Percentiles rank a stretch among this genome's conserved stretches.
These are phyloP conservation scores for Dufourea novaeangliae DNA, from an alignment of 1,140 invertebrate genomes.

Conservation along the genomic window DNA sequence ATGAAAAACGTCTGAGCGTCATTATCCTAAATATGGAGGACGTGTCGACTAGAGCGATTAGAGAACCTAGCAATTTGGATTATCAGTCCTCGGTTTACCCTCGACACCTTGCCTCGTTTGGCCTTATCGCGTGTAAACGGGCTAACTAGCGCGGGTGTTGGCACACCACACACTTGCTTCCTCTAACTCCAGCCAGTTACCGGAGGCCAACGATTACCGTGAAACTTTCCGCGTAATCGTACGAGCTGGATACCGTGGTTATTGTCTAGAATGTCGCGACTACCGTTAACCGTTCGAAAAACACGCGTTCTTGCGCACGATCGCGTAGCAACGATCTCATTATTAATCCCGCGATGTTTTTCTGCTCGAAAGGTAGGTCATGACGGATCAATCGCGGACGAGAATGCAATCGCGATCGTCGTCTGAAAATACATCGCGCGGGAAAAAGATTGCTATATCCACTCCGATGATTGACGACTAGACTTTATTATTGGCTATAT, in stretches of 20 bases:
- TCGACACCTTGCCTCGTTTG: conserved; percentile 1
- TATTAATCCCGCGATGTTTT: not conserved
- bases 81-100: not conserved
- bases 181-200: not conserved
- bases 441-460: not conserved
- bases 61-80: not conserved
- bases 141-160: too few species aligned
- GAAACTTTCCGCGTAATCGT: not conserved
- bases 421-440: not conserved
- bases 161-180: not conserved
- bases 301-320: not conserved
- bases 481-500: conserved; percentile 9
- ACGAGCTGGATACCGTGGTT: too few species aligned
- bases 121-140: conserved; percentile 12
- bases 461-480: conserved; percentile 4
- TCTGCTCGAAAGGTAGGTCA: conserved; percentile 17
- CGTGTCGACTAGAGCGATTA: too few species aligned
- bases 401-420: not conserved
- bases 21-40: too few species aligned
- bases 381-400: not conserved
- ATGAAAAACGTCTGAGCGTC: too few species aligned
- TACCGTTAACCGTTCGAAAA: not conserved
- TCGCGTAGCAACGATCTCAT: conserved; percentile 21
- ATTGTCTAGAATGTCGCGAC: not conserved
- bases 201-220: not conserved